Evolutionary conservation across 2,113 vertebrate genomes (phyloP).

Genomic region (Tupaia chinensis): DNA sequence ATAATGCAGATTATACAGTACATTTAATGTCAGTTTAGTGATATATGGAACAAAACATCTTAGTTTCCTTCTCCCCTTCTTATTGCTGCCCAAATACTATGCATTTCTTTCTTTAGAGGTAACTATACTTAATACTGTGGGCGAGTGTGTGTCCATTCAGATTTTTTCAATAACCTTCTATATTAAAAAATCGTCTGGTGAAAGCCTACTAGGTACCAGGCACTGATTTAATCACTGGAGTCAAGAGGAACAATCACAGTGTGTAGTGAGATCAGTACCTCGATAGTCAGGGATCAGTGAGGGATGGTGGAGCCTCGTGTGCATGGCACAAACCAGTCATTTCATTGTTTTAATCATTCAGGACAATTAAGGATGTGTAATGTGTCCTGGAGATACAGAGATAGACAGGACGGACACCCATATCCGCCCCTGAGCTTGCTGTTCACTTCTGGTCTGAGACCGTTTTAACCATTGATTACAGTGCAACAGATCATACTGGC

Average conservation of each 20-base stretch:
- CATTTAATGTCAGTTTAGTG: background rate
- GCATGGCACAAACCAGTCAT: background rate
- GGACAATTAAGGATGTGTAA: background rate
- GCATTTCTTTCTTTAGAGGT: constrained; percentile 4
- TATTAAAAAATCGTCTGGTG: background rate
- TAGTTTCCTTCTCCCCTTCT: background rate
- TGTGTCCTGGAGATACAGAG: background rate
- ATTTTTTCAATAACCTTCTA: background rate
- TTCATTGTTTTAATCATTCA: background rate
- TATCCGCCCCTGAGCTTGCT: background rate
- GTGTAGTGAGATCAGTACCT: background rate
- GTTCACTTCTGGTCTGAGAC: background rate
- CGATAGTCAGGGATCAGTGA: background rate
- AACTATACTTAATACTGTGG: background rate
- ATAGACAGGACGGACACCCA: background rate
- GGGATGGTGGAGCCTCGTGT: background rate
- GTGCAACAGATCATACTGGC: no score
- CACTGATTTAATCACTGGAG: background rate
- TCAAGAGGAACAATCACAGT: background rate
- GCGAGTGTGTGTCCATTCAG: background rate
- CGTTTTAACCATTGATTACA: background rate
- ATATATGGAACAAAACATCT: background rate
- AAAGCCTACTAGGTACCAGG: background rate
- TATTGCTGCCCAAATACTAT: background rate
- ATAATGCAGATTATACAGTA: background rate